Conservation (phyloP, 2,113 vertebrate genomes). For the Heliornis fulica region DNA sequence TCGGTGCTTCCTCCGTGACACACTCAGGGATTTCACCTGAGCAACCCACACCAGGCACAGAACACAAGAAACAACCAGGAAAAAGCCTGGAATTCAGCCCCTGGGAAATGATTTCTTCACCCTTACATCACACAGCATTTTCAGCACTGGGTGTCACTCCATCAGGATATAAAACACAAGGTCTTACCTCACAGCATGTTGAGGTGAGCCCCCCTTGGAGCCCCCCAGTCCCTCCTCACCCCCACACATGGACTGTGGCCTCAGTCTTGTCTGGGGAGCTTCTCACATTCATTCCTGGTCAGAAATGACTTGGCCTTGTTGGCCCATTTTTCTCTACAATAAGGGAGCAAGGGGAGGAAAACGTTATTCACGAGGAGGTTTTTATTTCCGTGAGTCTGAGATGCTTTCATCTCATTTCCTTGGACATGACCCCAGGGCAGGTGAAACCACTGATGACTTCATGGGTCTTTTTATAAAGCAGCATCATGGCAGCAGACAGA, state of each 20-base stretch:
- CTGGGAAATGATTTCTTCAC: neutral
- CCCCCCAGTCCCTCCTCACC: neutral
- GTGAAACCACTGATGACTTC: conserved; percentile 54
- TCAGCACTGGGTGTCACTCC: neutral
- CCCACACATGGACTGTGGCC: neutral
- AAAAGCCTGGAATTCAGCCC: neutral
- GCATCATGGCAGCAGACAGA: conserved; percentile 60
- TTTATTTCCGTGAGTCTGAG: neutral
- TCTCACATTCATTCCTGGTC: neutral
- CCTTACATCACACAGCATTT: neutral
- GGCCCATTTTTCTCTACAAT: neutral
- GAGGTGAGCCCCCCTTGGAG: neutral
- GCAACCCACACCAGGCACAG: neutral
- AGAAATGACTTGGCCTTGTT: neutral
- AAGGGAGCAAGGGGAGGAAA: neutral
- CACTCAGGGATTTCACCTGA: fast-evolving
- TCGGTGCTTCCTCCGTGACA: fast-evolving
- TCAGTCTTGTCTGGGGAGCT: fast-evolving
- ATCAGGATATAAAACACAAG: neutral
- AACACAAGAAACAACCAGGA: neutral
- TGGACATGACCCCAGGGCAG: neutral
- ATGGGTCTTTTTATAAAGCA: conserved; percentile 68
- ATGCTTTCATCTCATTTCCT: conserved; percentile 30
- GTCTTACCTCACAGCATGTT: neutral
- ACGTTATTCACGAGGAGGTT: neutral